Percentiles rank a stretch among this genome's conserved stretches.
These are phyloP conservation scores for Passer domesticus DNA, from an alignment of 2,113 vertebrate species.

Conservation along the genomic window DNA sequence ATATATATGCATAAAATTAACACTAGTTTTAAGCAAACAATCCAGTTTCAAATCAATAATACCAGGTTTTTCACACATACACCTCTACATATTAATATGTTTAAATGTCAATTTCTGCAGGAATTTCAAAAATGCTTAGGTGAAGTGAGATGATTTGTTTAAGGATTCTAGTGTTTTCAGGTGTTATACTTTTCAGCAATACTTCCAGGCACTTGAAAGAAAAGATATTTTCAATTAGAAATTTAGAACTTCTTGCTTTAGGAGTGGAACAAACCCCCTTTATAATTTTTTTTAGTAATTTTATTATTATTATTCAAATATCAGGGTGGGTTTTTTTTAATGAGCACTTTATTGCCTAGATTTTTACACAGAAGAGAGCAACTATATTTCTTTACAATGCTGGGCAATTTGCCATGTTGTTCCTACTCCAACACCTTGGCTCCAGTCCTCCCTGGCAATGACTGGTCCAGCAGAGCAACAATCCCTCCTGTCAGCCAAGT, in stretches of 20 bases:
- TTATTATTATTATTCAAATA: background rate
- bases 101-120: background rate
- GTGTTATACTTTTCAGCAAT: background rate
- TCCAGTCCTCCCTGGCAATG: background rate
- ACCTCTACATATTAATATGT: background rate
- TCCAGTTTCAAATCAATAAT: background rate
- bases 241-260: background rate
- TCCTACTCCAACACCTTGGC: background rate
- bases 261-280: rapidly evolving
- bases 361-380: background rate
- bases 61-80: background rate
- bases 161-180: background rate
- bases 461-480: background rate
- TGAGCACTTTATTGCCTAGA: background rate
- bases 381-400: background rate
- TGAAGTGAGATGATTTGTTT: background rate
- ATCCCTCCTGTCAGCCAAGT: background rate
- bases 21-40: background rate
- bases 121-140: background rate
- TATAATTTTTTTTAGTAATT: background rate
- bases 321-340: rapidly evolving
- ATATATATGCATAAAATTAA: background rate
- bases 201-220: background rate
- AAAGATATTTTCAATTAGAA: background rate
- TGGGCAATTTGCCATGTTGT: background rate